Percentiles rank a stretch among this genome's conserved stretches.
These are phyloP conservation scores for Anabas testudineus DNA, from an alignment of 2,797 vertebrate species.

Conservation along the genomic window DNA sequence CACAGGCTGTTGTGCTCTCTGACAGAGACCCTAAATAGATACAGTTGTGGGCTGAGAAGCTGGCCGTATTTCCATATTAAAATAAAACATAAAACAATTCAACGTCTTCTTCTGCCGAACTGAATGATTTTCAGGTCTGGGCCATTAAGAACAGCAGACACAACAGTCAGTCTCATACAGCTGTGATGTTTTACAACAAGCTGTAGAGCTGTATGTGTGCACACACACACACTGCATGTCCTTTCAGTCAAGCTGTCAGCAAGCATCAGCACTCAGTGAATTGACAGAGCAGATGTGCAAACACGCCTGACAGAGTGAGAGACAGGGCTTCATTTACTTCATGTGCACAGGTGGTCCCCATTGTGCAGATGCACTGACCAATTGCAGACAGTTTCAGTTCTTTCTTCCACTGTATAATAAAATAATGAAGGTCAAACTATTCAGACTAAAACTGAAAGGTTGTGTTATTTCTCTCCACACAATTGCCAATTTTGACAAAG, in stretches of 20 bases:
- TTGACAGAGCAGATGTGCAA: constrained; percentile 80
- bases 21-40: neutral
- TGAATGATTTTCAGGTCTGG: neutral
- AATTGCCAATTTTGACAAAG: too few species aligned
- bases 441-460: neutral
- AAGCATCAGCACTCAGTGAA: constrained; percentile 65
- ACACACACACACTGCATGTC: constrained; percentile 8
- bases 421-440: neutral
- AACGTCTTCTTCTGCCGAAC: constrained; percentile 24
- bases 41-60: neutral
- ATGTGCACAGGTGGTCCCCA: constrained; percentile 36
- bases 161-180: constrained; percentile 4
- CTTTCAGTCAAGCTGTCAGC: constrained; percentile 64
- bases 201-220: neutral
- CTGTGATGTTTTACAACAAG: constrained; percentile 14
- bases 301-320: constrained; percentile 62
- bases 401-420: neutral
- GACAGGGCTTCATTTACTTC: constrained; percentile 56
- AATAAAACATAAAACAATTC: neutral
- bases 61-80: neutral
- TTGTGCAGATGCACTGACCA: constrained; percentile 8
- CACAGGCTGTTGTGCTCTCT: neutral
- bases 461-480: too few species aligned
- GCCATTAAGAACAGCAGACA: constrained; percentile 8
- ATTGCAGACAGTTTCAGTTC: neutral